Evolutionary conservation across 2,113 vertebrate genomes (phyloP).

Genomic region (Microcebus griseorufus): DNA sequence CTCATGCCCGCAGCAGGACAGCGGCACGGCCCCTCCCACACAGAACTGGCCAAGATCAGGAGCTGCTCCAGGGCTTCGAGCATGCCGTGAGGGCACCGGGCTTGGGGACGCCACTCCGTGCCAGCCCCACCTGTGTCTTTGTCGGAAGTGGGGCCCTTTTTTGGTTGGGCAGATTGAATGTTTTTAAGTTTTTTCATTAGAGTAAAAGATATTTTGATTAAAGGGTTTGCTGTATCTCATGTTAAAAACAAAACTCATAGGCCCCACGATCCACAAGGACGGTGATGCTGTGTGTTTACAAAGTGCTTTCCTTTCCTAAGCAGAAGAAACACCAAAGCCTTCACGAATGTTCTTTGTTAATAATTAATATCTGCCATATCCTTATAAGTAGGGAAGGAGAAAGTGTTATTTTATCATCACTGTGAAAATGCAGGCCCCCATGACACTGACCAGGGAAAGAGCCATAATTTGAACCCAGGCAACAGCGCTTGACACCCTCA

Average conservation of each 20-base stretch:
- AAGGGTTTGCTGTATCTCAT: not conserved
- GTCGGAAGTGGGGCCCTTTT: not conserved
- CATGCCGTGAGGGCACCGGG: not conserved
- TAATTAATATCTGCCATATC: not conserved
- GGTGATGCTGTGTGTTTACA: not conserved
- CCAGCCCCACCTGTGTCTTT: rapidly evolving
- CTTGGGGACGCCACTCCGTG: not conserved
- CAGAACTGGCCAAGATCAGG: not conserved
- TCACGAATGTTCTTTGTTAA: not conserved
- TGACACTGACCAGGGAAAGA: not conserved
- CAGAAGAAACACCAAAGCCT: not conserved
- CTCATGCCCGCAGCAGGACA: rapidly evolving
- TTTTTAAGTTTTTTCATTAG: slow-evolving; percentile 53
- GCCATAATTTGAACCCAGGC: not conserved
- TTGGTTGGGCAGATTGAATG: not conserved
- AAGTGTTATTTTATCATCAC: too few relatives aligned
- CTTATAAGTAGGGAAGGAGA: not conserved
- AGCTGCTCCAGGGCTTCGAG: not conserved
- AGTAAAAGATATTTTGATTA: slow-evolving; percentile 48
- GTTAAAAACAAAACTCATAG: not conserved
- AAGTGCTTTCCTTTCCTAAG: not conserved
- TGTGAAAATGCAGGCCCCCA: rapidly evolving
- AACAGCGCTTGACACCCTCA: rapidly evolving
- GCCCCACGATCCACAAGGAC: not conserved
- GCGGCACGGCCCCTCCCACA: not conserved